These are phyloP conservation scores for Ophonus ardosiacus DNA, from an alignment of 2,888 invertebrate species.

Conservation along the genomic window DNA sequence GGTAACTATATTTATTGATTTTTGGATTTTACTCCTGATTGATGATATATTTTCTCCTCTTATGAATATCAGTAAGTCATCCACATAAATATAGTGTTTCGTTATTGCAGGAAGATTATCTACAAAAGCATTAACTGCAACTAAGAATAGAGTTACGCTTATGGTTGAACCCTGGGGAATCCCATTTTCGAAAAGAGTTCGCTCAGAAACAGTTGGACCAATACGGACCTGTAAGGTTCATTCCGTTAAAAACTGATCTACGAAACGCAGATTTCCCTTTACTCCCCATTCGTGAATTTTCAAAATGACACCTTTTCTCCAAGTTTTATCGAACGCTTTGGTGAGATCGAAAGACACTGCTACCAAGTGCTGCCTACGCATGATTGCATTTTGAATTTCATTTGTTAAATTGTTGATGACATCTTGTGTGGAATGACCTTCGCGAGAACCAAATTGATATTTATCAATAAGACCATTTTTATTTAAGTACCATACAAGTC, in stretches of 20 bases:
- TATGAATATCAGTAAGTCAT: conserved; percentile 22
- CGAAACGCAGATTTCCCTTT: background rate
- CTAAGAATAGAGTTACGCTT: conserved; percentile 62
- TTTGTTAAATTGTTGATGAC: background rate
- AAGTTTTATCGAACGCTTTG: conserved; percentile 65
- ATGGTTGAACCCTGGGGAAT: conserved; percentile 63
- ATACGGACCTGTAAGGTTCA: background rate
- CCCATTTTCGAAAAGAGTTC: conserved; percentile 36
- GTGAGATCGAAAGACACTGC: conserved; percentile 65
- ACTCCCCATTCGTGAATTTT: conserved; percentile 57
- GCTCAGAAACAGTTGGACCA: background rate
- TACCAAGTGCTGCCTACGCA: conserved; percentile 60
- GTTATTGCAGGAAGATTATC: background rate
- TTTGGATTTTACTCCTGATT: background rate
- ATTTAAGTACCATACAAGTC: background rate
- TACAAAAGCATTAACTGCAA: conserved; percentile 57
- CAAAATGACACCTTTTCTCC: conserved; percentile 62
- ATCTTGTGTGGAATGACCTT: background rate
- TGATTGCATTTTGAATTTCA: conserved; percentile 60
- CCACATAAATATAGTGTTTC: conserved; percentile 20
- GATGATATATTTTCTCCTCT: background rate
- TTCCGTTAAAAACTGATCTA: background rate
- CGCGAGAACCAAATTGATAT: background rate
- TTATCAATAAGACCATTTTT: background rate
- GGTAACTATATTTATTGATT: too few species aligned